Evolutionary conservation across 2,888 invertebrate species (phyloP).

Genomic region (Agriopis marginaria): DNA sequence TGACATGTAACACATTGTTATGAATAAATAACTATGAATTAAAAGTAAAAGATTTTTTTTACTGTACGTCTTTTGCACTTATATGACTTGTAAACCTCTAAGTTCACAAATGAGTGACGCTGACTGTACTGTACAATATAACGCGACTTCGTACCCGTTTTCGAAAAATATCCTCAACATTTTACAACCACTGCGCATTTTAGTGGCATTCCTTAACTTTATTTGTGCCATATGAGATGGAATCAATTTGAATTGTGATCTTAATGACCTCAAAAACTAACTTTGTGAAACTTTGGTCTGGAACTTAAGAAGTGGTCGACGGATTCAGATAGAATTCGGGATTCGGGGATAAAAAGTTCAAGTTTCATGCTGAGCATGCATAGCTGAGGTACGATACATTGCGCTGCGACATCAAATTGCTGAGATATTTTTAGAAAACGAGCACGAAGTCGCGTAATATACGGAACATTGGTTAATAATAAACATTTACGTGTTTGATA

Average conservation of each 20-base stretch:
- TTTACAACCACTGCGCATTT: neutral
- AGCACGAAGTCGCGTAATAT: neutral
- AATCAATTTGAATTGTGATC: too few relatives aligned
- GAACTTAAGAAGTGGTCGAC: neutral
- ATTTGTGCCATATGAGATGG: neutral
- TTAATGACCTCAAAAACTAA: neutral
- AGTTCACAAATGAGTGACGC: neutral
- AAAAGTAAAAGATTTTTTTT: too few relatives aligned
- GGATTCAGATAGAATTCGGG: neutral
- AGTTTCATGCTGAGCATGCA: neutral
- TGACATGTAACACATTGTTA: too few relatives aligned
- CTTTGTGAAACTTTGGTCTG: neutral
- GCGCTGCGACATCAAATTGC: conserved; percentile 3
- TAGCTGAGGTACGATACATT: neutral
- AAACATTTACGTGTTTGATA: conserved; percentile 2
- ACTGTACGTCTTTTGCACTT: neutral
- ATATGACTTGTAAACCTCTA: neutral
- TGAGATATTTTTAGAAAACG: conserved; percentile 1
- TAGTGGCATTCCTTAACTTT: too few relatives aligned
- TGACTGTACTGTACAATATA: conserved; percentile 9
- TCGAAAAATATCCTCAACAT: conserved; percentile 2
- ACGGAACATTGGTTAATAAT: neutral
- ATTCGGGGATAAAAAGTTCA: neutral
- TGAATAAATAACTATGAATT: too few relatives aligned
- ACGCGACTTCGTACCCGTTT: conserved; percentile 10